Evolutionary conservation across 1,140 invertebrate species (phyloP).

Genomic region (Achatina immaculata): DNA sequence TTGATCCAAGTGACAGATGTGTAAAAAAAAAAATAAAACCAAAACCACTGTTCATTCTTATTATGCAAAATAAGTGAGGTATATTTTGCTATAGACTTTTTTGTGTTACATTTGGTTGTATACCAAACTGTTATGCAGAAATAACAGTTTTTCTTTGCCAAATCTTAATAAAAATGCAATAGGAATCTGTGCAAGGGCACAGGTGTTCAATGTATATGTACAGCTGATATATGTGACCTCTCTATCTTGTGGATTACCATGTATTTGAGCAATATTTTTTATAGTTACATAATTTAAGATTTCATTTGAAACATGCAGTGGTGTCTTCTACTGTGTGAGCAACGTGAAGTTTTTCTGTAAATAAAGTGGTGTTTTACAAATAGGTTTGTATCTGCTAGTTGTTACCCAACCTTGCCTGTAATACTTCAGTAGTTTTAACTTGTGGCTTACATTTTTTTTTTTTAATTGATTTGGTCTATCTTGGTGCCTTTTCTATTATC

Average conservation of each 20-base stretch:
- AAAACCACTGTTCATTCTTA: too few species aligned
- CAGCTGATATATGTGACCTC: background rate
- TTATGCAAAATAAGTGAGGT: too few species aligned
- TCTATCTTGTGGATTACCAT: background rate
- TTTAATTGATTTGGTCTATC: constrained; percentile 7
- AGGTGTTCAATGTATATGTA: background rate
- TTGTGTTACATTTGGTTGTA: too few species aligned
- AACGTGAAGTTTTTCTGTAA: background rate
- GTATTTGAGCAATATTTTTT: background rate
- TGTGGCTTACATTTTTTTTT: constrained; percentile 8
- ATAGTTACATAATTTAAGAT: background rate
- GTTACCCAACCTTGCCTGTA: background rate
- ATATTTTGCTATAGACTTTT: too few species aligned
- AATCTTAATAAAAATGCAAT: background rate
- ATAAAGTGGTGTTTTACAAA: background rate
- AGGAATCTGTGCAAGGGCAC: background rate
- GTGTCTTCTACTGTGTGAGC: background rate
- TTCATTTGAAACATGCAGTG: background rate
- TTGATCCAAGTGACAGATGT: too few species aligned
- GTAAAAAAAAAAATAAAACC: too few species aligned
- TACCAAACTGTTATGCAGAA: too few species aligned
- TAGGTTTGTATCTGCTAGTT: background rate
- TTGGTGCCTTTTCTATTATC: constrained; percentile 5
- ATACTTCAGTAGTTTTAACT: constrained; percentile 12
- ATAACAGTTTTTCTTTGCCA: too few species aligned